These are phyloP conservation scores for Coronaproctus castanopsis DNA, from an alignment of 2,888 invertebrate genomes.

Conservation along the genomic window DNA sequence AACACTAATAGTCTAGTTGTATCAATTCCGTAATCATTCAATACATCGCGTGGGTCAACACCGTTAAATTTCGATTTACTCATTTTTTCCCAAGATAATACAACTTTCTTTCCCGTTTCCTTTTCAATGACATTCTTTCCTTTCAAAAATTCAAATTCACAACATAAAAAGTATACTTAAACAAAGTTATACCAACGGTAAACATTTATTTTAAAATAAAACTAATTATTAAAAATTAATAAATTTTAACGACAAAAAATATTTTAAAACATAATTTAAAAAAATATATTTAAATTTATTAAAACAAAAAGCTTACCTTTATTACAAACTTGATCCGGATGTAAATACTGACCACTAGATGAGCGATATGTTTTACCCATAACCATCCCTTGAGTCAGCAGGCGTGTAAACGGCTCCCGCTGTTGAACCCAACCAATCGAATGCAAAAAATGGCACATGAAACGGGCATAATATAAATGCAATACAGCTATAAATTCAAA, in stretches of 20 bases:
- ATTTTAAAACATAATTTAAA: no score
- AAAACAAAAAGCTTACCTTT: conserved; percentile 15
- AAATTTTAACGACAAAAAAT: no score
- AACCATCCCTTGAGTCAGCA: conserved; percentile 91
- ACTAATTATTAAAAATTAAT: no score
- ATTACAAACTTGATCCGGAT: conserved; percentile 37
- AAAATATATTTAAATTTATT: no score
- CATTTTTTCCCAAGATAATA: conserved; percentile 89
- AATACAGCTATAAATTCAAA: conserved; percentile 52
- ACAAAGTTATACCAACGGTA: no score
- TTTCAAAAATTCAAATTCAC: no score
- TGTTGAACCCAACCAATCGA: conserved; percentile 49
- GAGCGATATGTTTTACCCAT: conserved; percentile 62
- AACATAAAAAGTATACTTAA: no score
- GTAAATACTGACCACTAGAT: conserved; percentile 58
- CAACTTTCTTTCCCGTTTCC: conserved; percentile 41
- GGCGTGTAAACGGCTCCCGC: conserved; percentile 71
- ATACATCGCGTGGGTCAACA: conserved; percentile 67
- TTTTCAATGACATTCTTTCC: background rate
- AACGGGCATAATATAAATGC: conserved; percentile 92
- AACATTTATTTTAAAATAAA: no score
- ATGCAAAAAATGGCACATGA: conserved; percentile 78
- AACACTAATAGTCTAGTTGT: conserved; percentile 74
- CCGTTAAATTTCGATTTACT: conserved; percentile 97
- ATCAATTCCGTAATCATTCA: conserved; percentile 66